Conservation (phyloP, 2,888 invertebrate species). For the Labia minor region DNA sequence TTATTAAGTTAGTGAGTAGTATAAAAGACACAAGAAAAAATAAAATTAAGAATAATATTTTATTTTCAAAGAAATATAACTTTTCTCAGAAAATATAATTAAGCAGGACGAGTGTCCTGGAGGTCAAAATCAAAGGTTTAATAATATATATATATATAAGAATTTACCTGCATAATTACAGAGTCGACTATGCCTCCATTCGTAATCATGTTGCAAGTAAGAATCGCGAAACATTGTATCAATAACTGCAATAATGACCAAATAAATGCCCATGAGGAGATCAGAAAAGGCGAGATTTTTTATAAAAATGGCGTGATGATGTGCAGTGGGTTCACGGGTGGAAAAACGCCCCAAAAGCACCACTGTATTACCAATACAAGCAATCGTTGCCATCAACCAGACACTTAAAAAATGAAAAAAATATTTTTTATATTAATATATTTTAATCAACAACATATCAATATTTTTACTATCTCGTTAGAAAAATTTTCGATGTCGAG, state of each 20-base stretch:
- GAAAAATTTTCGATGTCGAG: too few relatives aligned
- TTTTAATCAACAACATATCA: neutral
- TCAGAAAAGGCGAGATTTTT: slow-evolving; percentile 51
- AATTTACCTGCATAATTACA: slow-evolving; percentile 48
- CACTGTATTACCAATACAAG: slow-evolving; percentile 46
- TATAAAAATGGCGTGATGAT: slow-evolving; percentile 45
- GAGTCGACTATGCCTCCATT: slow-evolving; percentile 45
- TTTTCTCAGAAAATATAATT: too few relatives aligned
- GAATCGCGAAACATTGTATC: slow-evolving; percentile 43
- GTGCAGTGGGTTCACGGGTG: slow-evolving; percentile 38
- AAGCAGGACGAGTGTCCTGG: too few relatives aligned
- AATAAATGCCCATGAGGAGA: slow-evolving; percentile 51
- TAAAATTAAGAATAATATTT: too few relatives aligned
- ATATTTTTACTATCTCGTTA: neutral
- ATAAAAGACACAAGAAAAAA: too few relatives aligned
- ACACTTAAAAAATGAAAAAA: slow-evolving; percentile 37
- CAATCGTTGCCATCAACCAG: slow-evolving; percentile 49
- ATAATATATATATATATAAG: too few relatives aligned
- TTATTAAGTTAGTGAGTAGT: too few relatives aligned
- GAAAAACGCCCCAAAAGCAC: slow-evolving; percentile 46
- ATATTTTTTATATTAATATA: slow-evolving; percentile 13
- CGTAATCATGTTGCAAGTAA: slow-evolving; percentile 45
- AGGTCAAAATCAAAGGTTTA: too few relatives aligned
- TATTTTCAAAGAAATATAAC: too few relatives aligned
- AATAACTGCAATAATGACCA: slow-evolving; percentile 46